Conservation (phyloP, 2,113 vertebrate genomes). For the Gymnarchus niloticus region DNA sequence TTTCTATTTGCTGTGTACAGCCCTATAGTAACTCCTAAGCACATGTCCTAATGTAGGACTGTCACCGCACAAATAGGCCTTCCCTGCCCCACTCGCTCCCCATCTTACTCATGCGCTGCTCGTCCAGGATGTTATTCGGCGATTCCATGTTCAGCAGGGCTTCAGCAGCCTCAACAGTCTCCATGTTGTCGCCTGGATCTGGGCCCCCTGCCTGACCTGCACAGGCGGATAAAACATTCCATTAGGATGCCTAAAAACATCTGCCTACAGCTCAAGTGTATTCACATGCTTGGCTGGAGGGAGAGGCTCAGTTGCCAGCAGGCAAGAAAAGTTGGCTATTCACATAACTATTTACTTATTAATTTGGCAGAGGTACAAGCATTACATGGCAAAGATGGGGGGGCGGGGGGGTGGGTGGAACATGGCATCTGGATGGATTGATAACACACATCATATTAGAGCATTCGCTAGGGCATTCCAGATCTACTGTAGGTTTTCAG, state of each 20-base stretch:
- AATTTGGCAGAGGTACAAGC: neutral
- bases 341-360: neutral
- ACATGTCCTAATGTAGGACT: neutral
- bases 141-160: constrained; percentile 78
- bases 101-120: constrained; percentile 77
- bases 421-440: too few relatives aligned
- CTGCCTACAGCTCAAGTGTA: neutral
- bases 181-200: constrained; percentile 66
- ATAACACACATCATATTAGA: too few relatives aligned
- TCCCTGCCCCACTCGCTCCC: neutral
- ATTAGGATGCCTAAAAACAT: neutral
- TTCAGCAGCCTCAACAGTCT: constrained; percentile 66
- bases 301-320: neutral
- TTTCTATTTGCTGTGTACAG: too few relatives aligned
- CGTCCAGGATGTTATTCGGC: constrained; percentile 77
- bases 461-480: too few relatives aligned
- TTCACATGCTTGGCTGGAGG: neutral
- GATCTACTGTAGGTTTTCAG: neutral
- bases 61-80: neutral
- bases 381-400: neutral
- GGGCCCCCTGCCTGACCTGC: constrained; percentile 55
- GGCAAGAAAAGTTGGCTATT: neutral
- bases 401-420: too few relatives aligned
- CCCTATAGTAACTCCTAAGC: neutral
- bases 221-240: constrained; percentile 20